Evolutionary conservation across 2,797 vertebrate species (phyloP).

Genomic region (Eospalax fontanierii): DNA sequence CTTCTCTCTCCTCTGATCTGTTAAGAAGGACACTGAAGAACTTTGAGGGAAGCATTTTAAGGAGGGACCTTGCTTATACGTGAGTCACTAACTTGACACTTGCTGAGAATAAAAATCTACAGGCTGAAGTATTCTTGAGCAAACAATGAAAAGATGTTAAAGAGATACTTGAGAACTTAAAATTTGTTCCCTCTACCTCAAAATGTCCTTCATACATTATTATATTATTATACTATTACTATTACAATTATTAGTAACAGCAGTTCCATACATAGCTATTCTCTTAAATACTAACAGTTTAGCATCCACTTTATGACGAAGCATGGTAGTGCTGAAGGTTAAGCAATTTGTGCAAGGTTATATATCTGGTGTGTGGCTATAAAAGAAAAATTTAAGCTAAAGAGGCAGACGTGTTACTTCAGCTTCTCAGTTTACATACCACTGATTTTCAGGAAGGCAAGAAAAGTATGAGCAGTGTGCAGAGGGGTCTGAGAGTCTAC

Average conservation of each 20-base stretch:
- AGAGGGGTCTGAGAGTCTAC: neutral
- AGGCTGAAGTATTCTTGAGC: neutral
- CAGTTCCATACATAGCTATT: neutral
- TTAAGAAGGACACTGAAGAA: neutral
- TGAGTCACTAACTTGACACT: constrained; percentile 35
- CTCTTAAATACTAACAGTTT: constrained; percentile 48
- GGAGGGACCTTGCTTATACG: constrained; percentile 43
- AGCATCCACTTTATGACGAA: neutral
- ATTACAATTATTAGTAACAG: neutral
- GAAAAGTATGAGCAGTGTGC: neutral
- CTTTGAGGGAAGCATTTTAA: constrained; percentile 64
- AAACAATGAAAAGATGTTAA: constrained; percentile 62
- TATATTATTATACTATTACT: neutral
- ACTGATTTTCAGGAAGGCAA: constrained; percentile 29
- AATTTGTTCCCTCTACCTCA: neutral
- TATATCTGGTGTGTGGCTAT: neutral
- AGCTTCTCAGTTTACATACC: neutral
- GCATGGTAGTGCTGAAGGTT: neutral
- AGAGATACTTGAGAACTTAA: constrained; percentile 40
- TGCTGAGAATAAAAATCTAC: constrained; percentile 68
- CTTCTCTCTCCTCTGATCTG: neutral
- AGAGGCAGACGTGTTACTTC: constrained; percentile 4
- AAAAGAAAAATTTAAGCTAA: neutral
- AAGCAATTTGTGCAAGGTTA: neutral
- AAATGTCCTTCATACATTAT: constrained; percentile 41